phyloP scores from a whole-genome alignment of 2,113 vertebrate genomes.

The Campylorhamphus procurvoides region DNA sequence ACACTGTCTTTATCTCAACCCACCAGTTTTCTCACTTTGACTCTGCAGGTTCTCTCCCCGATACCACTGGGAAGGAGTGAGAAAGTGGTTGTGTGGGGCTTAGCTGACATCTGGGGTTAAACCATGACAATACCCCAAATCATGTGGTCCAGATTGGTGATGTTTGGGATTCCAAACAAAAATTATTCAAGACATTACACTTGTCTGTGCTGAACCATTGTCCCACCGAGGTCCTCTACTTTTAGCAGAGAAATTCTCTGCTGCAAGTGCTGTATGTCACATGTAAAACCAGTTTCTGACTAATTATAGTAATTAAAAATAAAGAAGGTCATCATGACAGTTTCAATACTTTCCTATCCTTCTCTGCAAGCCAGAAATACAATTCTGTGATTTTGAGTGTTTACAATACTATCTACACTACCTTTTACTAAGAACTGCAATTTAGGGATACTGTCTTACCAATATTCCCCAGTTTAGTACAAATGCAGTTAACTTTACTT shows the following conservation, averaged over 20 bases:
- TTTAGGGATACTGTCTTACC: neutral
- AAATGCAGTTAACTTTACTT: neutral
- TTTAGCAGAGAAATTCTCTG: neutral
- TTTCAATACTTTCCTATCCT: neutral
- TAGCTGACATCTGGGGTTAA: neutral
- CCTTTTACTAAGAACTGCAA: neutral
- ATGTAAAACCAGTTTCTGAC: neutral
- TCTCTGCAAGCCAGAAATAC: neutral
- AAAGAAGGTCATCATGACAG: neutral
- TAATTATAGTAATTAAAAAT: neutral
- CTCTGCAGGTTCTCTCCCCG: neutral
- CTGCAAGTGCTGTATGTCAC: neutral
- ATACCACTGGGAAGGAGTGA: too few species aligned
- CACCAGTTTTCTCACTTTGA: neutral
- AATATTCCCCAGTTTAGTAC: neutral
- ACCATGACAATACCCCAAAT: neutral
- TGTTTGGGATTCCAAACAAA: neutral
- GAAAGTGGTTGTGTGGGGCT: accelerated
- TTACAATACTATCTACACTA: neutral
- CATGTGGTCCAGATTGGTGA: neutral
- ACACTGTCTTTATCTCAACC: neutral
- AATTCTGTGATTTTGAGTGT: neutral
- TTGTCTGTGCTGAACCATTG: neutral
- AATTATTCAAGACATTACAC: neutral
- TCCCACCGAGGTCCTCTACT: neutral